Conservation (phyloP, 2,888 invertebrate genomes). For the Dicycla oo region DNA sequence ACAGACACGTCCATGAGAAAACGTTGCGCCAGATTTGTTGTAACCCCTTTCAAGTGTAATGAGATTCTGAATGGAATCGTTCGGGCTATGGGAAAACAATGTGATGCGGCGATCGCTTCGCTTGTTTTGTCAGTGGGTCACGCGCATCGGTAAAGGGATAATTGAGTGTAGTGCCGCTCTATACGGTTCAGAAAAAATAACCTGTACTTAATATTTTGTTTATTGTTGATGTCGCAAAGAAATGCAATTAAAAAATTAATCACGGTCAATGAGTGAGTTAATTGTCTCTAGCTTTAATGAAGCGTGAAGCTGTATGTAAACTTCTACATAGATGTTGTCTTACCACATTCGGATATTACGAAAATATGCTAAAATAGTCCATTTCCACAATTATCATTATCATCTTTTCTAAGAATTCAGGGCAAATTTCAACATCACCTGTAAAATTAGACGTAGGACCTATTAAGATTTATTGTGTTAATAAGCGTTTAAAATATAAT, state of each 20-base stretch:
- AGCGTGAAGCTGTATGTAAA: neutral
- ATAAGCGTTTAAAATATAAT: constrained; percentile 52
- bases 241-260: constrained; percentile 23
- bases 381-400: neutral
- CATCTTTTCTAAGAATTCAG: neutral
- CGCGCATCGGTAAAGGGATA: constrained; percentile 74
- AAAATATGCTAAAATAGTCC: neutral
- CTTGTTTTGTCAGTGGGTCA: constrained; percentile 87
- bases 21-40: constrained; percentile 89
- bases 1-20: constrained; percentile 90
- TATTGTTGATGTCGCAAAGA: constrained; percentile 10
- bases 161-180: constrained; percentile 66
- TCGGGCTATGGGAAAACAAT: constrained; percentile 88
- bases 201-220: constrained; percentile 35
- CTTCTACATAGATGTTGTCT: neutral
- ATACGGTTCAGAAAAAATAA: constrained; percentile 54
- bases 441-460: neutral
- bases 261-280: neutral
- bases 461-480: constrained; percentile 34
- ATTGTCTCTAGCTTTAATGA: neutral
- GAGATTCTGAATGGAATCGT: constrained; percentile 89
- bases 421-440: neutral
- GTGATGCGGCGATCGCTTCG: constrained; percentile 74
- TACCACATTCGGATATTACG: neutral
- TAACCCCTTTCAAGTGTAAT: constrained; percentile 88